Base-by-base conservation (phyloP, 2,797 vertebrate genomes). In the Cirrhinus molitorella region DNA sequence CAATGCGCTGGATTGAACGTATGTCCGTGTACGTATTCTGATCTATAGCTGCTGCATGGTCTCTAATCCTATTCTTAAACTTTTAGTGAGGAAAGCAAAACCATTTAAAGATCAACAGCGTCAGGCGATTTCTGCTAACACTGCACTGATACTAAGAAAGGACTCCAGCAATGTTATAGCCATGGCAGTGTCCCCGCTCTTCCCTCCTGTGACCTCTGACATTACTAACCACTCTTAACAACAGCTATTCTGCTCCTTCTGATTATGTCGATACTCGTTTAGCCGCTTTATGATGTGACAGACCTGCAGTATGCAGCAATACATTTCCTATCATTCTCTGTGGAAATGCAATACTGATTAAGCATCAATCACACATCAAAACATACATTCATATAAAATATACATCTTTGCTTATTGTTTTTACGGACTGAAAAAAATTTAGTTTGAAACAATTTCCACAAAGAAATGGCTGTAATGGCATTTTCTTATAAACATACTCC, bases 31-130 rank as follows among this genome's bases (percentile, higher is more conserved):
- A 37, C 1, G 13, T 37, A 34, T 28, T 14, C 40, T 67, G 77
- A 79, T 51, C 47, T 40, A 45, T 21, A 80, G 23, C 23, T 6
- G 3, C 14, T 43, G 37, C 37, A 40, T 40, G 65, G 40, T 49
- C 23, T 43, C 31, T 17, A 67, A 79, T 37, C 45, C 61, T 79
- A 76, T 79, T 68, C 77, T 67, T 40, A 51, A 65, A 67, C 77
- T 53, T 79, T 79, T 51, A 79, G 53, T 37, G 63, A 37, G 63
- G 78, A 28, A 43, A 68, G 65, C 31, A 4, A 25, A 79, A 55
- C 53, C n/a, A 57, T 76, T 49, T 40, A 21, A 57, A 57, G 63
- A 53, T 73, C 47, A 73, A 68, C 49, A 68, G 23, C 17, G 37
- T 40, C 70, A 66, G 37, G 43, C 6, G 11, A 67, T 71, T 75